Evolutionary conservation across 1,140 invertebrate species (phyloP).

Genomic region (Zaprionus ghesquierei): DNA sequence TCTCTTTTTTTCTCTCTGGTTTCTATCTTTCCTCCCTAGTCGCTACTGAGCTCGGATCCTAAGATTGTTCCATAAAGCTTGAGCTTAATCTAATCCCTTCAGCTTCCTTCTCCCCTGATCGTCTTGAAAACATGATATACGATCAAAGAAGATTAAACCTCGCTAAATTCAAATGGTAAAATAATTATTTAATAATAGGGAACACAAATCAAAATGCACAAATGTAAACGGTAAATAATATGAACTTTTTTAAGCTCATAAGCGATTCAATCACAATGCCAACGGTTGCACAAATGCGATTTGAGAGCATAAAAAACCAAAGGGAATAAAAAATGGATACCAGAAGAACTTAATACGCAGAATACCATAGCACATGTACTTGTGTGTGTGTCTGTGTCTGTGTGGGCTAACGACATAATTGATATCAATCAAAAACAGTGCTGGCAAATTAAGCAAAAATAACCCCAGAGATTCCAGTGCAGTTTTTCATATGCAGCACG

Average conservation of each 20-base stretch:
- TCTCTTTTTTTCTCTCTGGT: too few species aligned
- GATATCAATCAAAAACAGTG: neutral
- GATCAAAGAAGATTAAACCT: too few species aligned
- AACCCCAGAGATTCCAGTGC: neutral
- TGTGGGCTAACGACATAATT: neutral
- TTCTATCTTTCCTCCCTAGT: too few species aligned
- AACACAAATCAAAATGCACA: neutral
- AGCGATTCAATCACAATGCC: neutral
- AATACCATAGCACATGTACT: neutral
- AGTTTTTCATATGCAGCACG: neutral
- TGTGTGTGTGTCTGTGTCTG: slow-evolving; percentile 1
- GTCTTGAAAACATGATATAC: too few species aligned
- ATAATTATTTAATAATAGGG: neutral
- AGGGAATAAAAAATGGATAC: neutral
- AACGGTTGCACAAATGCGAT: neutral
- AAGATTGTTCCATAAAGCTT: too few species aligned
- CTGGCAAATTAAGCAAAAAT: neutral
- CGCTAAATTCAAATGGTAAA: neutral
- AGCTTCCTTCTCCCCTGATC: too few species aligned
- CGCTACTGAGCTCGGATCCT: too few species aligned
- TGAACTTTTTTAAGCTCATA: neutral
- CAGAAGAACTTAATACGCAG: neutral
- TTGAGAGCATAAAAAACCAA: neutral
- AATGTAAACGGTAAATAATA: neutral
- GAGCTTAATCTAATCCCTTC: too few species aligned